Percentiles rank a stretch among this genome's conserved stretches.
Conservation (phyloP, 2,888 invertebrate genomes). For the Nomada fabriciana region DNA sequence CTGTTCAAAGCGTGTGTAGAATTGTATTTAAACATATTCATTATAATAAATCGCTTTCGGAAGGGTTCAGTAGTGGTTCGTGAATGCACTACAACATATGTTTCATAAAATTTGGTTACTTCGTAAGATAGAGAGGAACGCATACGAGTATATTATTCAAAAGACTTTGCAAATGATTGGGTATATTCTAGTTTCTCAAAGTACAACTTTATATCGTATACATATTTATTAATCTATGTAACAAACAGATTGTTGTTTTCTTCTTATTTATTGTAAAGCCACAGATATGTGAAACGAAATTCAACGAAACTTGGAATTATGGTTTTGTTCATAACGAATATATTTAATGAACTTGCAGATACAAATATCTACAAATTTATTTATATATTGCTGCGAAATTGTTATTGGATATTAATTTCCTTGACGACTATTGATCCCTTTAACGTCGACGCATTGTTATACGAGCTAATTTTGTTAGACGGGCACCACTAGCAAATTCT, state of each 20-base stretch:
- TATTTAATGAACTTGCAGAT: not conserved
- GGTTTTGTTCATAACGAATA: not conserved
- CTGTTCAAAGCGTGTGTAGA: conserved; percentile 21
- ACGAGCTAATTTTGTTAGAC: not conserved
- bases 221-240: not conserved
- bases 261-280: not conserved
- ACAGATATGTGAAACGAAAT: not conserved
- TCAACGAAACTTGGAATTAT: not conserved
- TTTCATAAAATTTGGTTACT: not conserved
- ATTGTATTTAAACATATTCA: conserved; percentile 12
- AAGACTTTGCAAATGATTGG: not conserved
- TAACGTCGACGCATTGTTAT: conserved; percentile 5
- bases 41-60: conserved; percentile 28
- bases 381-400: not conserved
- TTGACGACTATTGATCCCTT: conserved; percentile 41
- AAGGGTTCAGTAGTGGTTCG: conserved; percentile 35
- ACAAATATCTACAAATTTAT: not conserved
- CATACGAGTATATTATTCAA: not conserved
- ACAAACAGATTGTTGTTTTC: not conserved
- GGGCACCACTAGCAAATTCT: conserved; percentile 13
- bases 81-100: not conserved
- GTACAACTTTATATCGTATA: not conserved
- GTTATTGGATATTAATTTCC: not conserved
- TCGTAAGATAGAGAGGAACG: too few relatives aligned
- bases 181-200: not conserved